A percentile compares a stretch with the other conserved stretches of the same genome.
phyloP scores from a whole-genome alignment of 2,113 vertebrate species.

The Carassius carassius region DNA sequence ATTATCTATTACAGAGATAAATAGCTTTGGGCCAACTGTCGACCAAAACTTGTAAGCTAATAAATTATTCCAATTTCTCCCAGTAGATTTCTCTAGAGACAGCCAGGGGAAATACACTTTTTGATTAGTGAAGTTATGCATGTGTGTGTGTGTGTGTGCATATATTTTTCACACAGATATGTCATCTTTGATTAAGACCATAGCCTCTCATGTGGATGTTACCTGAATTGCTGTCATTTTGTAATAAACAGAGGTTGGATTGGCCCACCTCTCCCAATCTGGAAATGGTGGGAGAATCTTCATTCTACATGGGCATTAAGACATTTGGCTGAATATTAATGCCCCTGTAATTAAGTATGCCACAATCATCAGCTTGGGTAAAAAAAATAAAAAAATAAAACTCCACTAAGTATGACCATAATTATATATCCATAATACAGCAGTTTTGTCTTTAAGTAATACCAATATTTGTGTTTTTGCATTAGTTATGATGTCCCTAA shows the following conservation, averaged over 20 bases:
- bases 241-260: slow-evolving; percentile 89
- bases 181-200: slow-evolving; percentile 92
- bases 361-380: slow-evolving; percentile 15
- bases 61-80: slow-evolving; percentile 98
- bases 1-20: slow-evolving; percentile 97
- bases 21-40: slow-evolving; percentile 96
- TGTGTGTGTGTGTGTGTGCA: slow-evolving; percentile 23
- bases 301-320: slow-evolving; percentile 20
- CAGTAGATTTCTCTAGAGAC: slow-evolving; percentile 93
- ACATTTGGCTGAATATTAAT: slow-evolving; percentile 55
- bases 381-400: too few species aligned
- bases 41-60: slow-evolving; percentile 97
- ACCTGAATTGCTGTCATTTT: slow-evolving; percentile 92
- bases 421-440: not conserved
- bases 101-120: slow-evolving; percentile 94
- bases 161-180: slow-evolving; percentile 80
- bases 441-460: not conserved
- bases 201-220: slow-evolving; percentile 89
- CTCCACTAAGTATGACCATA: not conserved
- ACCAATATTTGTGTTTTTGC: not conserved
- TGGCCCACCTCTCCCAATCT: slow-evolving; percentile 80
- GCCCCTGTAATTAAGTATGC: slow-evolving; percentile 20
- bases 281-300: slow-evolving; percentile 85
- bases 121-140: slow-evolving; percentile 91
- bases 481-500: not conserved